phyloP scores from a whole-genome alignment of 2,113 vertebrate genomes.

The Callipepla californica region DNA sequence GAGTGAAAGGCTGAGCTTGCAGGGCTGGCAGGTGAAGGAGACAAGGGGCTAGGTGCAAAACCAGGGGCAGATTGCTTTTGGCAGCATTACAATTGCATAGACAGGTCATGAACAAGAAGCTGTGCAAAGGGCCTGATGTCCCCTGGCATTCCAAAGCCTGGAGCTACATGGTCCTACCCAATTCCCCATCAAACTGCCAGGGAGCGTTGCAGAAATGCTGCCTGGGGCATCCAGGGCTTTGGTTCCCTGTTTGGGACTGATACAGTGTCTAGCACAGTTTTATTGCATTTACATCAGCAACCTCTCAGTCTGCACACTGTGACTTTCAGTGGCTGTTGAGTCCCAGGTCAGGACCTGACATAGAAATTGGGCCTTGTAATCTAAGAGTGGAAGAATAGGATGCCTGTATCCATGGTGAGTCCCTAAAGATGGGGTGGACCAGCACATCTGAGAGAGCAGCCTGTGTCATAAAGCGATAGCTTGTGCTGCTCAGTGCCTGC shows the following conservation, averaged over 20 bases:
- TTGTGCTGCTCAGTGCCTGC: not conserved
- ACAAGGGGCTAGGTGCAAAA: not conserved
- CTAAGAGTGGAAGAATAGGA: not conserved
- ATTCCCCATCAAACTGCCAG: rapidly evolving
- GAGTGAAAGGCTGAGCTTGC: not conserved
- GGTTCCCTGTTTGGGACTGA: not conserved
- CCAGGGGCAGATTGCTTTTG: not conserved
- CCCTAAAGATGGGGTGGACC: not conserved
- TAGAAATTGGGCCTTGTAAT: not conserved
- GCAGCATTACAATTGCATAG: not conserved
- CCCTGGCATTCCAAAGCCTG: not conserved
- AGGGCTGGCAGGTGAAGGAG: not conserved
- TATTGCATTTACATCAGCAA: not conserved
- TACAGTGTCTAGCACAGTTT: not conserved
- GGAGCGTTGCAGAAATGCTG: not conserved
- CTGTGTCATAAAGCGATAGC: no score
- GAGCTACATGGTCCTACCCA: not conserved
- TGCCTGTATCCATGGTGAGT: not conserved
- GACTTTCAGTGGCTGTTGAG: not conserved
- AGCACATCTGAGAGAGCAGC: not conserved
- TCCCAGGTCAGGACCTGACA: not conserved
- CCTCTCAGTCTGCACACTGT: not conserved
- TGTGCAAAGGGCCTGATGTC: not conserved
- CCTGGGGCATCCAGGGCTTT: no score
- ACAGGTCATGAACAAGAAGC: not conserved